Evolutionary conservation across 2,888 invertebrate genomes (phyloP).

Genomic region (Chironomus tentans): DNA sequence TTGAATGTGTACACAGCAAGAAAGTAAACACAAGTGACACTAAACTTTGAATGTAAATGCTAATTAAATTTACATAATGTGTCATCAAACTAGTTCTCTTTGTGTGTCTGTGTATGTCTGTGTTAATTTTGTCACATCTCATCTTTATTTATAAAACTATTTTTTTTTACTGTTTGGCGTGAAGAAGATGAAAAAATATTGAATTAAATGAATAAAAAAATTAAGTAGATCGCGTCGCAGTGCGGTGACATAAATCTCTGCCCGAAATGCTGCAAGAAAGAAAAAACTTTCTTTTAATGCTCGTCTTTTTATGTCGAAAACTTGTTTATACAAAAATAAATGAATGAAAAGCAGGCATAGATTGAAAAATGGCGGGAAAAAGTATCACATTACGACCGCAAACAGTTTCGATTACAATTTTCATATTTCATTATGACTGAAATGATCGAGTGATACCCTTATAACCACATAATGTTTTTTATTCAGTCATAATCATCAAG

Average conservation of each 20-base stretch:
- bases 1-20: not conserved
- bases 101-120: too few species aligned
- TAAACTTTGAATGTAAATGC: conserved; percentile 1
- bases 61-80: conserved; percentile 18
- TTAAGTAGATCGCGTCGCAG: conserved; percentile 24
- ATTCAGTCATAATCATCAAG: too few species aligned
- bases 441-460: too few species aligned
- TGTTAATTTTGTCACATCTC: too few species aligned
- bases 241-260: conserved; percentile 12
- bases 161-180: too few species aligned
- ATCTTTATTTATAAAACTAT: too few species aligned
- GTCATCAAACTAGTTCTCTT: not conserved
- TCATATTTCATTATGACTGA: too few species aligned
- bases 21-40: not conserved
- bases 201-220: not conserved
- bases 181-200: not conserved
- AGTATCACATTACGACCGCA: not conserved
- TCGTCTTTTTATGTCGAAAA: not conserved
- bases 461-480: too few species aligned
- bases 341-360: not conserved
- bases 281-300: conserved; percentile 5
- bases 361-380: not conserved
- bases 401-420: too few species aligned
- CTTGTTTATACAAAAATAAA: not conserved
- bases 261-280: not conserved